phyloP scores from a whole-genome alignment of 2,888 invertebrate species.

The Incurvaria masculella region DNA sequence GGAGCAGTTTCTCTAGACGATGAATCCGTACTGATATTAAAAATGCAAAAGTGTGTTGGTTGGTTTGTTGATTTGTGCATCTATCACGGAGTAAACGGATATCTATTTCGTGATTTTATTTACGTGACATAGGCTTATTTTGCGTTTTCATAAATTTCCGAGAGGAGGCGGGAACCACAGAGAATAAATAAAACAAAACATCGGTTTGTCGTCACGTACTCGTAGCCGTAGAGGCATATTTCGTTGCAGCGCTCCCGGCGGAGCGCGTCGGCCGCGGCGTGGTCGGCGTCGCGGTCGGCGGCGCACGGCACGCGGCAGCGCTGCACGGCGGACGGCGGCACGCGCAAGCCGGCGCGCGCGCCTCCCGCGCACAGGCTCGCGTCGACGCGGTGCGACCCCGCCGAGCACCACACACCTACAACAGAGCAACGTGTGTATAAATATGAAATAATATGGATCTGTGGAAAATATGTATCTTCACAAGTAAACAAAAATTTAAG shows the following conservation, averaged over 20 bases:
- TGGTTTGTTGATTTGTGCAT: too few relatives aligned
- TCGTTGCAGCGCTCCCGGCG: conserved; percentile 32
- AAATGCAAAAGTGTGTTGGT: too few relatives aligned
- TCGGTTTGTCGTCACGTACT: too few relatives aligned
- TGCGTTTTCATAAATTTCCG: too few relatives aligned
- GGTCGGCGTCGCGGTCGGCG: conserved; percentile 20
- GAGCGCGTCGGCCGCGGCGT: conserved; percentile 21
- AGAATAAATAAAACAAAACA: too few relatives aligned
- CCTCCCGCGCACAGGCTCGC: conserved; percentile 45
- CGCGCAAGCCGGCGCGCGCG: conserved; percentile 34
- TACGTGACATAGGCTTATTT: too few relatives aligned
- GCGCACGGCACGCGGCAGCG: conserved; percentile 35
- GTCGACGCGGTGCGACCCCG: conserved; percentile 37
- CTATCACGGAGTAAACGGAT: too few relatives aligned
- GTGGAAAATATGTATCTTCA: background rate
- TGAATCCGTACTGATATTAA: too few relatives aligned
- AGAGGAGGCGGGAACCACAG: too few relatives aligned
- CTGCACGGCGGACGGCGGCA: conserved; percentile 36
- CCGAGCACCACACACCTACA: conserved; percentile 47
- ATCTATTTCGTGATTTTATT: too few relatives aligned
- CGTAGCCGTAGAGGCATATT: conserved; percentile 38
- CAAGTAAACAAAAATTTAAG: too few relatives aligned
- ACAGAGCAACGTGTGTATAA: background rate
- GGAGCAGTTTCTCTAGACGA: too few relatives aligned
- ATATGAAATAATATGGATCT: background rate